Evolutionary conservation across 2,113 vertebrate genomes (phyloP), one percentile per base, ranked within the genome.

Genomic region (Dicerorhinus sumatrensis): DNA sequence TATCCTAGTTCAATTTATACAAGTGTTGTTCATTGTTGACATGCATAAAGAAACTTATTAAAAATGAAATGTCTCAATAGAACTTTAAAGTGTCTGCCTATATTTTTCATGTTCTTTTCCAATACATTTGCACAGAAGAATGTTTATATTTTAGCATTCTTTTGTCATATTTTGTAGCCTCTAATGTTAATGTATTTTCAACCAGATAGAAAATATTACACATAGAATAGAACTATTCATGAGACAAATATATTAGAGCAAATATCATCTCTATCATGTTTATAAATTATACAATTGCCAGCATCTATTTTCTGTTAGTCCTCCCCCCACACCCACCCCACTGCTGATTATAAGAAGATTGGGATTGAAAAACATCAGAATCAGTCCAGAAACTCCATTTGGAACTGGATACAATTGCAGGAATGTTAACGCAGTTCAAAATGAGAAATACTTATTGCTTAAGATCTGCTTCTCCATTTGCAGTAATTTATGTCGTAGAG

Each of bases 381-480:
- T 97, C 51, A 94, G 31, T 92, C 69, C 92, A 97, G 91, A 98
- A 98, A 94, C 93, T 97, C 92, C 54, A 80, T 98, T 98, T 98
- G 97, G 94, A 97, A 95, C 87, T 94, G 89, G 88, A 97, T 97
- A 90, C 92, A 96, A 70, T 85, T 97, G 91, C 84, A 96, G 65
- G 94, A 91, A 46, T 97, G 93, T 98, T 98, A 97, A 95, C 97
- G 86, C 90, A 84, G n/a, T 97, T 98, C 96, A 97, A 95, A 97
- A 97, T 97, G 97, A 97, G 85, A 97, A 98, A 98, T 97, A 27
- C 95, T 98, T 96, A 92, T 97, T 98, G 94, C 98, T 98, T 98
- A 97, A 98, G 98, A 98, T 92, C 89, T 96, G 95, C 97, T 96
- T 86, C 70, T 96, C 60, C 73, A 72, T 89, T 87, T 92, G 83